Conservation (phyloP, 1,140 invertebrate genomes). For the Vanessa atalanta region DNA sequence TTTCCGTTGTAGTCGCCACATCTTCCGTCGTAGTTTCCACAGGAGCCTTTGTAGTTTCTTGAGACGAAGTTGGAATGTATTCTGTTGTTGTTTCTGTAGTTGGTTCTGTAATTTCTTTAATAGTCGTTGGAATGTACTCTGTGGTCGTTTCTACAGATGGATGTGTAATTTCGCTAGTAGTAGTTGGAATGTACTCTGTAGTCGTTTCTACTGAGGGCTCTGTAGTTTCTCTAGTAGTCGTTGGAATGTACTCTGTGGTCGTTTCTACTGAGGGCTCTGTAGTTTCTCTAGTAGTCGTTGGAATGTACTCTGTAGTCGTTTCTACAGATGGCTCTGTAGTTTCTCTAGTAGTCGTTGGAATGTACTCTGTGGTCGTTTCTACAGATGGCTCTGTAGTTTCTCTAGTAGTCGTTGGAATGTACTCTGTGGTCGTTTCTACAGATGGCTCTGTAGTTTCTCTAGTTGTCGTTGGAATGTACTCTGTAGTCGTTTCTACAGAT, state of each 20-base stretch:
- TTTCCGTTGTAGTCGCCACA: background rate
- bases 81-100: background rate
- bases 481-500: background rate
- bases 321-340: background rate
- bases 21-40: background rate
- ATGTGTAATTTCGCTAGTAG: background rate
- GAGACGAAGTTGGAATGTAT: background rate
- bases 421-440: background rate
- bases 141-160: background rate
- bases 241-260: background rate
- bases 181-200: background rate
- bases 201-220: background rate
- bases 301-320: background rate
- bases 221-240: constrained; percentile 1
- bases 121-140: background rate
- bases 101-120: background rate
- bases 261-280: background rate
- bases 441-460: background rate
- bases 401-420: too few relatives aligned
- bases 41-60: constrained; percentile 4
- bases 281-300: background rate
- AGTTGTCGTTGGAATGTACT: background rate
- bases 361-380: background rate
- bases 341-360: background rate
- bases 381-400: background rate